These are phyloP conservation scores for Pentalonia nigronervosa DNA, from an alignment of 1,140 invertebrate genomes.

Conservation along the genomic window DNA sequence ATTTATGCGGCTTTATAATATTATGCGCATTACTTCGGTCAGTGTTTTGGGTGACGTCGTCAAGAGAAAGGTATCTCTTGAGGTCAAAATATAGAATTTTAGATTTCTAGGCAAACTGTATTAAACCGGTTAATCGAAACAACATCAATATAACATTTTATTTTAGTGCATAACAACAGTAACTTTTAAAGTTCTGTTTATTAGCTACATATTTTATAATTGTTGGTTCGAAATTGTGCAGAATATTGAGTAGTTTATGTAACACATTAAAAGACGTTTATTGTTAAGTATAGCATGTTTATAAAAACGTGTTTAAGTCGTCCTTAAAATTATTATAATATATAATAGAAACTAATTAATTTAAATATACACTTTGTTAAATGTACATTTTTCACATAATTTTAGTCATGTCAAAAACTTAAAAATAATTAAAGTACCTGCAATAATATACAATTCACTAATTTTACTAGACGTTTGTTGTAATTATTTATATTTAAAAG, in stretches of 20 bases:
- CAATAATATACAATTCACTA: background rate
- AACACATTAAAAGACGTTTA: background rate
- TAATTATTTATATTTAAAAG: background rate
- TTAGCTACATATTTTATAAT: background rate
- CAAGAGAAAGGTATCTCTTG: conserved; percentile 23
- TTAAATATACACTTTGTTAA: background rate
- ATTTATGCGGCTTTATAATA: background rate
- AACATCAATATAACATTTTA: background rate
- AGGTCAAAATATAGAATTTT: conserved; percentile 28
- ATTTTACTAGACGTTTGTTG: background rate
- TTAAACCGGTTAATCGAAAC: conserved; percentile 41
- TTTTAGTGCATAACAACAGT: background rate
- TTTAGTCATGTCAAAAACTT: background rate
- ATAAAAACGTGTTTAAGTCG: background rate
- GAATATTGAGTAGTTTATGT: background rate
- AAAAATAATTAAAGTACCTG: background rate
- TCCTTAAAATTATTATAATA: background rate
- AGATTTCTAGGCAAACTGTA: conserved; percentile 27
- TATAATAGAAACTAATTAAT: background rate
- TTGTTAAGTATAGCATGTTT: background rate
- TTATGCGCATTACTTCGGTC: background rate
- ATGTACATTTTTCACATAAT: background rate
- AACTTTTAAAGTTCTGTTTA: background rate
- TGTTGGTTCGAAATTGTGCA: background rate
- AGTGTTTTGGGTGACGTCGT: background rate